Conservation (phyloP, 2,113 vertebrate species). For the Capreolus pygargus region DNA sequence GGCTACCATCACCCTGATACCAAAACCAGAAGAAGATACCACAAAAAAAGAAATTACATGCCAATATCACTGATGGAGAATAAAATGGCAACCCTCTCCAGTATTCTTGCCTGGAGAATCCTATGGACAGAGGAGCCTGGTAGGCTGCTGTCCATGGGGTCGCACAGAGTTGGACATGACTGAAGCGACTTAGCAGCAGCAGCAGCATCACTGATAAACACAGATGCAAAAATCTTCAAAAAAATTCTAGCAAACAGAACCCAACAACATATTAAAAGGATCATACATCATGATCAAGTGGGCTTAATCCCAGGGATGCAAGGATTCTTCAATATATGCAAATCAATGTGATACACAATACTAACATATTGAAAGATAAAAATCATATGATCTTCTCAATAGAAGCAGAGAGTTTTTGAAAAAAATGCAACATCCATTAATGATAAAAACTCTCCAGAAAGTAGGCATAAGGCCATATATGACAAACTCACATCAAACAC, state of each 20-base stretch:
- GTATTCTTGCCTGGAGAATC: too few relatives aligned
- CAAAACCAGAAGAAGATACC: too few relatives aligned
- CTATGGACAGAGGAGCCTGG: too few relatives aligned
- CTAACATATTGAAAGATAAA: neutral
- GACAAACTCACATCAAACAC: neutral
- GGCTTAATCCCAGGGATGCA: neutral
- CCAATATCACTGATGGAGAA: too few relatives aligned
- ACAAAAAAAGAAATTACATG: too few relatives aligned
- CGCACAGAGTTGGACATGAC: accelerated
- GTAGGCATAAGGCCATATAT: neutral
- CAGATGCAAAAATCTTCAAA: too few relatives aligned
- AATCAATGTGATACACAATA: neutral
- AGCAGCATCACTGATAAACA: too few relatives aligned
- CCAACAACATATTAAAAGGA: neutral
- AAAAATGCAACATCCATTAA: neutral
- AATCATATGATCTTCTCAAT: neutral
- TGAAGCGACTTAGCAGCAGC: too few relatives aligned
- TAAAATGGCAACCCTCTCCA: too few relatives aligned
- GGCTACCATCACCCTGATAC: too few relatives aligned
- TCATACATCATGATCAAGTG: neutral
- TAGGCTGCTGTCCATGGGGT: too few relatives aligned
- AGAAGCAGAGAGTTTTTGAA: neutral
- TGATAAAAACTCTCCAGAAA: neutral
- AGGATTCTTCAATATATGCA: neutral
- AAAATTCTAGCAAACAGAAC: too few relatives aligned